Base-by-base conservation (phyloP, 2,797 vertebrate species). In the Lepus oiostolus region DNA sequence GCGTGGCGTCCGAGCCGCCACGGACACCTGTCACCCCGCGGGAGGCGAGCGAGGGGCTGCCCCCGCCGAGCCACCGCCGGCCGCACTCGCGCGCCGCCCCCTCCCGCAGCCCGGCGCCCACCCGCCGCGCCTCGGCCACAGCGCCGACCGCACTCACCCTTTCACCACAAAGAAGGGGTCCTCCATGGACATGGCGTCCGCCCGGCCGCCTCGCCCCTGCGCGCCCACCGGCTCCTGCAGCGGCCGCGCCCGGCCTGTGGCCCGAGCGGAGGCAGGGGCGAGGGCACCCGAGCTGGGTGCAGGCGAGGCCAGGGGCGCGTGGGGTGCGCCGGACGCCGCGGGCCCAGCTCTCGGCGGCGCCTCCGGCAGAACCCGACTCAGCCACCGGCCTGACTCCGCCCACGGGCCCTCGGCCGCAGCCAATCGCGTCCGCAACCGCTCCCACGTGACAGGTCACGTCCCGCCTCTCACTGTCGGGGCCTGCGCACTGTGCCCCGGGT, bases 111-210 rank as follows among this genome's bases (percentile, higher is more conserved):
- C 54, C 14, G 54, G 14, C 54, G 4, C 54, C 54, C 54, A 58
- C 54, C 54, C 7, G 35, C 75, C 92, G 13, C 89, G 28, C 62
- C 87, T 81, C 86, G 71, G 17, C 62, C 0, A 68, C 85, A 91
- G 60, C 80, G 10, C 14, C 17, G 38, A 32, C 50, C 24, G 74
- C 79, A 95, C 99, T 99, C 97, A 99, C 99, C 99, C 99, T 98
- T 99, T 99, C 92, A 99, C 99, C 95, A 99, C 99, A 98, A 99
- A 99, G 98, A 99, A 99, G 97, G 99, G 99, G 95, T 99, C 99
- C 98, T 99, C 99, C 99, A 99, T 99, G 67, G 99, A 99, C 99
- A 99, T 99, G 96, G 89, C 98, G 95, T 94, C 95, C 79, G 92
- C 96, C 96, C 94, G 65, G 88, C 90, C 87, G 86, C 83, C 94